These are phyloP conservation scores for Monodelphis domestica DNA, from an alignment of 2,797 vertebrate genomes.

Conservation along the genomic window DNA sequence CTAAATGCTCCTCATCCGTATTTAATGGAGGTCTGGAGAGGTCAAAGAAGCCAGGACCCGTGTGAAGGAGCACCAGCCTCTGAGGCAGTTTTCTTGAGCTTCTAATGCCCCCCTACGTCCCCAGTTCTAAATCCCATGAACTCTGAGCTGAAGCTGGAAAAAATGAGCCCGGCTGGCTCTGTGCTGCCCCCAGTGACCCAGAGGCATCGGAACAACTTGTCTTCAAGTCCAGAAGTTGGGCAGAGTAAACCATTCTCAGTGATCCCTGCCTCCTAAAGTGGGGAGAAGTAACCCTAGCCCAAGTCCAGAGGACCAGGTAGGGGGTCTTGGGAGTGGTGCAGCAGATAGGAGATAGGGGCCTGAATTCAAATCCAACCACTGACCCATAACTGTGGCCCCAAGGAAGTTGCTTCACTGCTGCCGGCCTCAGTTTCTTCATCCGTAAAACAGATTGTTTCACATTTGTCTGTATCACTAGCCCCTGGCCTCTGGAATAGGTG, in stretches of 20 bases:
- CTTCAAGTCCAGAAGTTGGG: too few relatives aligned
- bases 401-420: not conserved
- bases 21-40: not conserved
- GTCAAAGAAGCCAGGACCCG: too few relatives aligned
- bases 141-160: not conserved
- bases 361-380: not conserved
- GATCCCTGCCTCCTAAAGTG: too few relatives aligned
- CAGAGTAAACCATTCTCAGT: too few relatives aligned
- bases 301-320: not conserved
- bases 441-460: not conserved
- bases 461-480: not conserved
- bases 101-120: not conserved
- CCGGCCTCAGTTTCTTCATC: not conserved
- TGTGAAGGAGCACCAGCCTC: not conserved
- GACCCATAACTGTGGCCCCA: not conserved
- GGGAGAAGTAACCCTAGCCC: too few relatives aligned
- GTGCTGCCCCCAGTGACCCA: fast-evolving
- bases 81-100: too few relatives aligned
- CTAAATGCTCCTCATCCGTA: too few relatives aligned
- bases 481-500: too few relatives aligned
- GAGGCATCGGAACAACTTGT: fast-evolving
- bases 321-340: not conserved
- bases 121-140: not conserved
- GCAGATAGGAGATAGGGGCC: not conserved
- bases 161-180: not conserved